These are phyloP conservation scores for Ernsta delagoae DNA, from an alignment of 2,888 invertebrate genomes.

Conservation along the genomic window DNA sequence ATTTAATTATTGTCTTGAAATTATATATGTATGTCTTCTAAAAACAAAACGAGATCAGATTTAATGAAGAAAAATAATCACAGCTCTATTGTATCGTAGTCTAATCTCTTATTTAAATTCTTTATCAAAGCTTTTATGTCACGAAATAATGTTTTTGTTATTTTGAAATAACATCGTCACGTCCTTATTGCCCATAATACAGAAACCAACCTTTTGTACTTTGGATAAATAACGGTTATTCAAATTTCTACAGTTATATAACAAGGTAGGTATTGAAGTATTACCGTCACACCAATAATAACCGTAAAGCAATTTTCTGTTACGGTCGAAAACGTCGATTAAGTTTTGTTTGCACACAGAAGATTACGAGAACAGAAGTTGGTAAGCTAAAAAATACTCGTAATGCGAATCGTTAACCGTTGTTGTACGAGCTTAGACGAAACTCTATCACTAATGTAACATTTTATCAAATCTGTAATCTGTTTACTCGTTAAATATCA, in stretches of 20 bases:
- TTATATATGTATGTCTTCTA: no score
- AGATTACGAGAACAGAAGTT: neutral
- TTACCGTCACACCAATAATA: slow-evolving; percentile 1
- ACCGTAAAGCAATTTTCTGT: neutral
- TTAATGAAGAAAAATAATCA: slow-evolving; percentile 10
- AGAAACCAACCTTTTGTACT: neutral
- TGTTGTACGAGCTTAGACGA: no score
- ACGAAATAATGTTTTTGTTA: neutral
- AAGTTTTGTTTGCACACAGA: neutral
- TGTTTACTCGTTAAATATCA: no score
- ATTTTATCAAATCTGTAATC: neutral
- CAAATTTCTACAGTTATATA: slow-evolving; percentile 2
- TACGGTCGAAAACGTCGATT: neutral
- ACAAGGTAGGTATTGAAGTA: slow-evolving; percentile 3
- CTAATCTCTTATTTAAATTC: slow-evolving; percentile 18
- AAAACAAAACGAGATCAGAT: no score
- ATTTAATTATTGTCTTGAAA: no score
- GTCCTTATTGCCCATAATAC: neutral
- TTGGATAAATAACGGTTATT: no score
- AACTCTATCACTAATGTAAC: no score
- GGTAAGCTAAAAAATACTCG: neutral
- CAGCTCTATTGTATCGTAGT: slow-evolving; percentile 9
- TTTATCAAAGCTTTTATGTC: slow-evolving; percentile 12
- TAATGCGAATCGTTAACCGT: no score
- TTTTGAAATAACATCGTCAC: neutral